Evolutionary conservation across 1,140 invertebrate species (phyloP), one percentile per base, ranked within the genome.

Genomic region (Harpegnathos saltator): DNA sequence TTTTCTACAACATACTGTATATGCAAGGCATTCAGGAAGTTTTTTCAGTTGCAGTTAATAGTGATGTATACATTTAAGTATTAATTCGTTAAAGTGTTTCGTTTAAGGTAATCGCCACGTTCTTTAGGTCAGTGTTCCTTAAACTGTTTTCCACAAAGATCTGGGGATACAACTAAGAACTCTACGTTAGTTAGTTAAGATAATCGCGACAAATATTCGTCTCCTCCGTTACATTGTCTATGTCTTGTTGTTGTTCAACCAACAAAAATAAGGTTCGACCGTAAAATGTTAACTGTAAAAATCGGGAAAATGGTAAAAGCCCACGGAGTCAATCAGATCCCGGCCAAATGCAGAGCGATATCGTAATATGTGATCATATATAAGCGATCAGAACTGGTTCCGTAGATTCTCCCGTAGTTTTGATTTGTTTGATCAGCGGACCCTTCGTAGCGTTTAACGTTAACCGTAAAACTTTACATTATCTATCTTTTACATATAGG

Each of bases 31-130:
- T 80, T 71, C 52, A 29, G 61, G 82, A 87, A 62, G 62, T 58
- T 87, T 80, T 80, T 44, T 29, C 33, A 78, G 29, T 69, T 69
- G 54, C 63, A 87, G 50, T 86, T 68, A 84, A 19, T 62, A 65
- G 65, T 83, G 81, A 83, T 71, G 78, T 82, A n/a, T n/a, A 75
- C 63, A 73, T 59, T 83, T 86, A 72, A 87, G 85, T 86, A 78
- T 59, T 78, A 50, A 52, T 59, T 61, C 72, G 48, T 83, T 71
- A 54, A 58, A 80, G 62, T 59, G 65, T 71, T 62, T 59, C 19
- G 68, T 84, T 59, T 48, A 87, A 83, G 22, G 65, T 80, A 80
- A 80, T 71, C 33, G 75, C 75, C 75, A 80, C 52, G 14, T 56
- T 68, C 15, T 63, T 80, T 80, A 69, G 52, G 75, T 80, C 75